A percentile compares a stretch with the other conserved stretches of the same genome.
Conservation (phyloP, 1,140 invertebrate species). For the Trachymyrmex septentrionalis region DNA sequence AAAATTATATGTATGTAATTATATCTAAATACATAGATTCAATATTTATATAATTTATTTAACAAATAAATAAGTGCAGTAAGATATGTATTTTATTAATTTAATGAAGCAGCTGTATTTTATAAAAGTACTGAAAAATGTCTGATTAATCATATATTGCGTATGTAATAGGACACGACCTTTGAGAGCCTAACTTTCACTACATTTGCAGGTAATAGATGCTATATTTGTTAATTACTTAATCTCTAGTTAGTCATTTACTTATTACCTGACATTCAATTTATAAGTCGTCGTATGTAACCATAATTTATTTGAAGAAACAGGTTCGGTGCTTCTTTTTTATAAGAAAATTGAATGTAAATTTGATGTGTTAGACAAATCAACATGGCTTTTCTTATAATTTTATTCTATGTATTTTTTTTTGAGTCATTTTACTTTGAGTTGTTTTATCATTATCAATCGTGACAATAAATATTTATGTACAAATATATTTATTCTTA, state of each 20-base stretch:
- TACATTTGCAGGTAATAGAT: neutral
- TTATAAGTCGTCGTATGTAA: neutral
- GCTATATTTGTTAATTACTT: slow-evolving; percentile 12
- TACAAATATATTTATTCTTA: neutral
- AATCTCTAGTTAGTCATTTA: neutral
- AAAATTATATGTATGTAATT: slow-evolving; percentile 11
- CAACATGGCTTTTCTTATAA: neutral
- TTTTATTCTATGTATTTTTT: neutral
- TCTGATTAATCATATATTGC: neutral
- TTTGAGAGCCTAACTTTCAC: neutral
- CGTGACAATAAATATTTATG: neutral
- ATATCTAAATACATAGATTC: neutral
- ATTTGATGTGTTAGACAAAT: neutral
- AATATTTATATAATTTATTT: slow-evolving; percentile 12
- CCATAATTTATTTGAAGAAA: slow-evolving; percentile 12
- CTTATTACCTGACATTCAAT: neutral
- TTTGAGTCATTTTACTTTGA: neutral
- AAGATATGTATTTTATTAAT: neutral
- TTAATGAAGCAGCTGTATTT: neutral
- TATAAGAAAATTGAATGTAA: neutral
- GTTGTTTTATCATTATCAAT: neutral
- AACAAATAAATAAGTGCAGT: slow-evolving; percentile 1
- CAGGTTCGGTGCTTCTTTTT: neutral
- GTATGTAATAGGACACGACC: neutral
- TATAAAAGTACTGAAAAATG: neutral